A percentile compares a stretch with the other conserved stretches of the same genome.
These are phyloP conservation scores for Drosophila eohydei DNA, from an alignment of 2,888 invertebrate genomes.

Conservation along the genomic window DNA sequence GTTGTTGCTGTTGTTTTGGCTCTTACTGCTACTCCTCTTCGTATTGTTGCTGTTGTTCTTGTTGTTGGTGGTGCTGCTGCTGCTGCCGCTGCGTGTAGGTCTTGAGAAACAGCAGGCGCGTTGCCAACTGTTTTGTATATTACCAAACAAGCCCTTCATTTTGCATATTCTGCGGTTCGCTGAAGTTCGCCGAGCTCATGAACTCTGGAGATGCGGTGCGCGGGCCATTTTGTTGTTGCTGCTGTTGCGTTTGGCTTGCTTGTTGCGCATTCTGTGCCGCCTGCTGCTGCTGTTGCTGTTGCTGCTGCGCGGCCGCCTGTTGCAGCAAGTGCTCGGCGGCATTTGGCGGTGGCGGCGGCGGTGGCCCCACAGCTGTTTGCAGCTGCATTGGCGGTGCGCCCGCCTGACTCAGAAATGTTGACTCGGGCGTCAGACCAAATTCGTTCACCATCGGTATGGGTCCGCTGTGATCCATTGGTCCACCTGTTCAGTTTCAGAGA, in stretches of 20 bases:
- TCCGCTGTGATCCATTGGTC: conserved; percentile 90
- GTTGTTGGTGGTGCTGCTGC: conserved; percentile 52
- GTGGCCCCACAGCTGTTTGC: conserved; percentile 85
- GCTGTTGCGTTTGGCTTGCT: conserved; percentile 62
- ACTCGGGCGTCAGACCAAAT: conserved; percentile 90
- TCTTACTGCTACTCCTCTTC: conserved; percentile 41
- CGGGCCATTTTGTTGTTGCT: conserved; percentile 86
- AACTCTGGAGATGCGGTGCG: conserved; percentile 92
- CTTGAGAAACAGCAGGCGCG: conserved; percentile 83
- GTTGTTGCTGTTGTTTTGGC: conserved; percentile 29
- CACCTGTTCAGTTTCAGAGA: conserved; percentile 86
- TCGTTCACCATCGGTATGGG: conserved; percentile 91
- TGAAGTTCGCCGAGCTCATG: conserved; percentile 88
- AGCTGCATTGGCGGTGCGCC: conserved; percentile 84
- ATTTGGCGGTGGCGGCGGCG: conserved; percentile 85
- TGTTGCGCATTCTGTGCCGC: conserved; percentile 83
- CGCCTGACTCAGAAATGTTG: conserved; percentile 86
- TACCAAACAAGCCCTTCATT: conserved; percentile 92
- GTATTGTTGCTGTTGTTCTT: conserved; percentile 43
- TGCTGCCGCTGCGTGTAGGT: conserved; percentile 77
- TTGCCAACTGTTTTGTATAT: conserved; percentile 85
- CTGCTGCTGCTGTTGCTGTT: conserved; percentile 77
- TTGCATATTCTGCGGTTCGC: conserved; percentile 89
- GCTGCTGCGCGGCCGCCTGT: conserved; percentile 75
- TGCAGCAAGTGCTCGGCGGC: conserved; percentile 82